Evolutionary conservation across 2,113 vertebrate genomes (phyloP).

Genomic region (Abramis brama): DNA sequence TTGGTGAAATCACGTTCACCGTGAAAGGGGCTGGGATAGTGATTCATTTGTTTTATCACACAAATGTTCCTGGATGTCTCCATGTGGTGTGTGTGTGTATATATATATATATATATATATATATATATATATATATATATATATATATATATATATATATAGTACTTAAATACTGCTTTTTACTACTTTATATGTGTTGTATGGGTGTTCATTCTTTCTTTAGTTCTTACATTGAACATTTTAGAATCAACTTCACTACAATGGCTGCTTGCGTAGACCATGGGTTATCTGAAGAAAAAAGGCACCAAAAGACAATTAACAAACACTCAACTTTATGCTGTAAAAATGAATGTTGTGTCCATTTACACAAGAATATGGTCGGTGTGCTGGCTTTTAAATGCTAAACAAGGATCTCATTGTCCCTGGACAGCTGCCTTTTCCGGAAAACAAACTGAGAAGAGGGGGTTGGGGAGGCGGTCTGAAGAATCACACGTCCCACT

Average conservation of each 20-base stretch:
- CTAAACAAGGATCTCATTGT: constrained; percentile 76
- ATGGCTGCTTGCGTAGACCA: neutral
- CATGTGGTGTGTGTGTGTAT: neutral
- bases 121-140: no score
- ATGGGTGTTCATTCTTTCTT: neutral
- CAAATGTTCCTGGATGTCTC: neutral
- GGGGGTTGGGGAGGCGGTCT: constrained; percentile 54
- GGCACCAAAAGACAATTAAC: neutral
- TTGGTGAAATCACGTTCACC: no score
- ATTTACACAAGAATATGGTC: constrained; percentile 39
- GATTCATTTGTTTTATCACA: neutral
- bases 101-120: no score
- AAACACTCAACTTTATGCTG: neutral
- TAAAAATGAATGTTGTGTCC: constrained; percentile 23
- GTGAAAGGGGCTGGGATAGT: no score
- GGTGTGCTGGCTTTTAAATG: constrained; percentile 73
- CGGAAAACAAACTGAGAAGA: constrained; percentile 63
- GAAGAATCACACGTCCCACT: constrained; percentile 59
- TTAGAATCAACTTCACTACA: neutral
- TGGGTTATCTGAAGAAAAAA: neutral
- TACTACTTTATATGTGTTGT: no score
- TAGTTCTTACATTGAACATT: neutral
- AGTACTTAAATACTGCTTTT: no score
- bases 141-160: neutral
- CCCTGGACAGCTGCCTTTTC: constrained; percentile 75